Evolutionary conservation across 92 coral and sea anemone genomes (phyloP).

Genomic region (Isaurus tuberculatus): DNA sequence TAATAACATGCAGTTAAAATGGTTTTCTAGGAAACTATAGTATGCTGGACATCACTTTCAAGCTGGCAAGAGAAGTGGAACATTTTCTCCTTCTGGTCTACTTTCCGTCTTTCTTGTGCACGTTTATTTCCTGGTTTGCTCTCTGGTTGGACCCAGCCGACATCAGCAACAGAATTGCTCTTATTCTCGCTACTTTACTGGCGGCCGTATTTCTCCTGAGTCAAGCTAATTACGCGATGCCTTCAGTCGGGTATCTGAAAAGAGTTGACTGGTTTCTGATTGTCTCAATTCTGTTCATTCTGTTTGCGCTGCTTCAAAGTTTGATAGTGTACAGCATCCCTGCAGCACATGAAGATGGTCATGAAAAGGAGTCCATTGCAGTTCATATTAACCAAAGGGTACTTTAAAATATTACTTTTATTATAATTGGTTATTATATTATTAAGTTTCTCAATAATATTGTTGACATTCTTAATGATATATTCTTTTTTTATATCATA

Average conservation of each 20-base stretch:
- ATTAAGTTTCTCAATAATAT: too few species aligned
- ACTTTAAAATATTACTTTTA: not conserved
- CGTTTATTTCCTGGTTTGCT: slow-evolving; percentile 17
- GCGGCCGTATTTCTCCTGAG: slow-evolving; percentile 17
- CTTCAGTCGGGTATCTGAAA: slow-evolving; percentile 28
- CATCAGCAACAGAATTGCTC: slow-evolving; percentile 26
- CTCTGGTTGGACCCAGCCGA: slow-evolving; percentile 34
- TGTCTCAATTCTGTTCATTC: slow-evolving; percentile 14
- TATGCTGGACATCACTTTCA: slow-evolving; percentile 13
- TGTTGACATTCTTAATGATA: too few species aligned
- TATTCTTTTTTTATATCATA: too few species aligned
- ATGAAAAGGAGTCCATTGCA: not conserved
- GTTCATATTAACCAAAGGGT: slow-evolving; percentile 7
- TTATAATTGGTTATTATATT: not conserved
- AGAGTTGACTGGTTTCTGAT: slow-evolving; percentile 34
- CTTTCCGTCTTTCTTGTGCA: slow-evolving; percentile 38
- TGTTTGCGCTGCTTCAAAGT: slow-evolving; percentile 22
- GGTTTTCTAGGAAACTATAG: slow-evolving; percentile 12
- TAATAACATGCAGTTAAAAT: not conserved
- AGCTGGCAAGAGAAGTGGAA: slow-evolving; percentile 37
- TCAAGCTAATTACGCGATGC: slow-evolving; percentile 31
- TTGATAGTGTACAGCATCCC: slow-evolving; percentile 20
- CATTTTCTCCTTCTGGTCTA: slow-evolving; percentile 13
- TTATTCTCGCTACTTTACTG: slow-evolving; percentile 20
- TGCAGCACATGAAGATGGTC: not conserved